Conservation (phyloP, 2,113 vertebrate genomes). For the Boulengerochromis microlepis region DNA sequence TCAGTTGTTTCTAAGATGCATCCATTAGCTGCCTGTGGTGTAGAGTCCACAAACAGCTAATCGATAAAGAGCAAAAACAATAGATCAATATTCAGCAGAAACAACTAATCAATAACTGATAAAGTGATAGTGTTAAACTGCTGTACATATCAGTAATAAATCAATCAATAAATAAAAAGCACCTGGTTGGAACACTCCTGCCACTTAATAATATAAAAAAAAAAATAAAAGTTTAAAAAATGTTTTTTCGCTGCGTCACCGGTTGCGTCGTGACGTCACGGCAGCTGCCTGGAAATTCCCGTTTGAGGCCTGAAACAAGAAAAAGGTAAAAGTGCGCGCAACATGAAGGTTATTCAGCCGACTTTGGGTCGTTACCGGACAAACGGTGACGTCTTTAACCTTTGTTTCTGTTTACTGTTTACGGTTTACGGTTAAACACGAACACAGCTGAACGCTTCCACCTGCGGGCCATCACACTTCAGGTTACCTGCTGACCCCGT, state of each 20-base stretch:
- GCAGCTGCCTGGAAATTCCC: slow-evolving; percentile 29
- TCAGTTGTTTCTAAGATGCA: background rate
- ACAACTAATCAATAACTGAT: background rate
- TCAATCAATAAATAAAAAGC: background rate
- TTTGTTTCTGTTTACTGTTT: background rate
- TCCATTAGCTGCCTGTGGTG: background rate
- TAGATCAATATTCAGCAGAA: background rate
- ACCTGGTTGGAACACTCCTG: background rate
- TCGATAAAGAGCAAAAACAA: background rate
- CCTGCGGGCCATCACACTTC: background rate
- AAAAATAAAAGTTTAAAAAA: background rate
- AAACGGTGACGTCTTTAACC: background rate
- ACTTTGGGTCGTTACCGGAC: background rate
- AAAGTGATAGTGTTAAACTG: background rate
- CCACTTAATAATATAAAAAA: background rate
- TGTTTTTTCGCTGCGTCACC: background rate
- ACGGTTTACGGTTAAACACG: background rate
- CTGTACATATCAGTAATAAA: background rate
- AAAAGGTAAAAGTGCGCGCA: background rate
- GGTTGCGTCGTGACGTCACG: slow-evolving; percentile 16
- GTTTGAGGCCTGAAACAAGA: background rate
- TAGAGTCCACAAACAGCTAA: background rate
- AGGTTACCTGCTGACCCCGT: background rate
- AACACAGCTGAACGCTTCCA: background rate
- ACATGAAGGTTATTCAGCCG: background rate